Evolutionary conservation across 2,113 vertebrate species (phyloP).

Genomic region (Cisticola juncidis): DNA sequence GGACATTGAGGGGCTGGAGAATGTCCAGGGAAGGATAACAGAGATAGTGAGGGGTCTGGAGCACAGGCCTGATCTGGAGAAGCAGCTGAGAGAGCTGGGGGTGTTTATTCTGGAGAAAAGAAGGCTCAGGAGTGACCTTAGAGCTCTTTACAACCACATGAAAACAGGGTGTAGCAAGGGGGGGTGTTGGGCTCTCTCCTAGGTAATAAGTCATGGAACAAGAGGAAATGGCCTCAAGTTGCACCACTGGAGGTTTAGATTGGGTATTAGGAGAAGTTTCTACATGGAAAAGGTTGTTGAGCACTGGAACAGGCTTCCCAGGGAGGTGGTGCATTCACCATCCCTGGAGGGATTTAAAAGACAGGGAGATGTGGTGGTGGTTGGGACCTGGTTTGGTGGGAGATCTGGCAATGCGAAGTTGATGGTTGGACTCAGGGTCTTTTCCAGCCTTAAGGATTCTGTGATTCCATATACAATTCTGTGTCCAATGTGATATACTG

Average conservation of each 20-base stretch:
- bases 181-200: accelerated
- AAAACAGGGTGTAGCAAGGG: not conserved
- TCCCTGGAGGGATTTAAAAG: not conserved
- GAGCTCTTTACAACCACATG: not conserved
- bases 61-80: not conserved
- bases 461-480: not conserved
- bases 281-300: not conserved
- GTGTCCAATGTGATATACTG: not conserved
- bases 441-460: not conserved
- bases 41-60: not conserved
- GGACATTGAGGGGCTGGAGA: accelerated
- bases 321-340: not conserved
- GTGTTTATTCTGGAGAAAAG: not conserved
- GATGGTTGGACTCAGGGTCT: not conserved
- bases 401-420: not conserved
- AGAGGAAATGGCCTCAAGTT: not conserved
- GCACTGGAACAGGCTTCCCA: not conserved
- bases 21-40: accelerated
- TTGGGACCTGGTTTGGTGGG: not conserved
- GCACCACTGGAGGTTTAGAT: not conserved
- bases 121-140: not conserved
- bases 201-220: not conserved
- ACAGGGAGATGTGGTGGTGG: too few relatives aligned
- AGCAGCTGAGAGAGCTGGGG: not conserved
- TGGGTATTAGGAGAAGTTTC: not conserved